Evolutionary conservation across 2,113 vertebrate species (phyloP), one percentile per base, ranked within the genome.

Genomic region (Proterorhinus semilunaris): DNA sequence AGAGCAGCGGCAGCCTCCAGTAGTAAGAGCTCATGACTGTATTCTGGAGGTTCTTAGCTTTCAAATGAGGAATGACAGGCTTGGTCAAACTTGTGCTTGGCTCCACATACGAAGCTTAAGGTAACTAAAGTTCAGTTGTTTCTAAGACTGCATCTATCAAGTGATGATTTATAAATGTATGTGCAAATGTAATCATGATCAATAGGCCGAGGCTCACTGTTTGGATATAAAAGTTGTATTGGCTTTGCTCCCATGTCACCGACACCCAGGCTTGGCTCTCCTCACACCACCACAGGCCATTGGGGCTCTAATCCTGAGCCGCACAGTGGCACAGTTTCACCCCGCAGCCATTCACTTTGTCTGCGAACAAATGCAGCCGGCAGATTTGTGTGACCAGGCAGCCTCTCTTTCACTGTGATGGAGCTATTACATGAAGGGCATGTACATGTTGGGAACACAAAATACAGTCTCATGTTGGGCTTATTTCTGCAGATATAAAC

Each of bases 281-380:
- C 69, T 82, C 36, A 68, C 65, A 83, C 72, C 64, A 87, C 84
- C 84, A 85, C 78, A 69, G 84, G 84, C 82, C 88, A 75, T 75
- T 15, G 1, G 46, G 73, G 79, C 87, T 88, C 83, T 89, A 83
- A 89, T 92, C 88, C 84, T 53, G 72, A 88, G 87, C 79, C 55
- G 55, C 65, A 42, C 69, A 27, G 81, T 82, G 78, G 88, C 90
- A 89, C 86, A 83, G 87, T 90, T 87, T 88, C 86, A 83, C 88
- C 91, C 89, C 57, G 82, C 71, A 88, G 87, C 68, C 76, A 79
- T 83, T 83, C 79, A 87, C 86, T 88, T 87, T 87, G 88, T 88
- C 83, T 87, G 62, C 65, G 59, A 86, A 88, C 83, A 87, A 89
- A 87, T 47, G 62, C 80, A 82, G 83, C 86, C 88, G 88, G 84